These are phyloP conservation scores for Perognathus longimembris DNA, from an alignment of 2,113 vertebrate genomes.

Conservation along the genomic window DNA sequence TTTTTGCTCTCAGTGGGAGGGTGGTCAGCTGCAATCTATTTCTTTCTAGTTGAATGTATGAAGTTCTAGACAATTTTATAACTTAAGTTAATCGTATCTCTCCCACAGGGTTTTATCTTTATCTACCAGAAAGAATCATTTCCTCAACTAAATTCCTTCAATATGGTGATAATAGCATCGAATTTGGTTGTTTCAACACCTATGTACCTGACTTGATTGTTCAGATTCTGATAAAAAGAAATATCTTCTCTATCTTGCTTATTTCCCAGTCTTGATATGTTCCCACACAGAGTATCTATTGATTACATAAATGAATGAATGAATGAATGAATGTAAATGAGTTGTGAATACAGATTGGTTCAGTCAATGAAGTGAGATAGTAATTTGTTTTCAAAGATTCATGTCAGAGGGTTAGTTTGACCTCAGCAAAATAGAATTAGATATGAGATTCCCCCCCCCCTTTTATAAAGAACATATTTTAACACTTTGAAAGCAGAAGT, in stretches of 20 bases:
- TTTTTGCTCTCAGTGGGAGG: conserved; percentile 33
- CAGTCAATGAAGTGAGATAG: neutral
- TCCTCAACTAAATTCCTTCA: neutral
- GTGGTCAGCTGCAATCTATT: conserved; percentile 20
- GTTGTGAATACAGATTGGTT: neutral
- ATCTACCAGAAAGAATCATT: neutral
- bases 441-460: neutral
- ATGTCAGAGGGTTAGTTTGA: neutral
- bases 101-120: neutral
- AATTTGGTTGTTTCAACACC: neutral
- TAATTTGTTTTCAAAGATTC: neutral
- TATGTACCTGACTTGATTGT: neutral
- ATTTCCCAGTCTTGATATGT: neutral
- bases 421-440: neutral
- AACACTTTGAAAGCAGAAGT: neutral
- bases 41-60: neutral
- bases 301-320: neutral
- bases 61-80: conserved; percentile 49
- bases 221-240: neutral
- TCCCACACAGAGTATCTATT: neutral
- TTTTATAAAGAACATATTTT: neutral
- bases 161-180: neutral
- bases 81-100: neutral
- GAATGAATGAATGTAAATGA: neutral
- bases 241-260: neutral